Evolutionary conservation across 2,888 invertebrate genomes (phyloP).

Genomic region (Drosophila aldrichi): DNA sequence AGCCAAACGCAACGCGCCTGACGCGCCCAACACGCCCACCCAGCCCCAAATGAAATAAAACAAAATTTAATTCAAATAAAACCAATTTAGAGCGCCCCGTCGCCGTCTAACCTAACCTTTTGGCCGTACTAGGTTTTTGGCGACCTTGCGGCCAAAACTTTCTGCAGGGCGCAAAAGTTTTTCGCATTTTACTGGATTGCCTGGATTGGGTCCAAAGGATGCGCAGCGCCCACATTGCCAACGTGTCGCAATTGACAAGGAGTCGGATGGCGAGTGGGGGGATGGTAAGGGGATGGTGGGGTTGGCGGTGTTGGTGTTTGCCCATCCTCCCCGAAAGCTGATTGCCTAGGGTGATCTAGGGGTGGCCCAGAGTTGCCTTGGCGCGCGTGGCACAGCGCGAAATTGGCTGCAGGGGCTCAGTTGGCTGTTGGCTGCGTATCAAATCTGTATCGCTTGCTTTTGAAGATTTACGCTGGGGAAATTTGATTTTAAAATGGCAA

Average conservation of each 20-base stretch:
- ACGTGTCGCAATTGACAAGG: slow-evolving; percentile 56
- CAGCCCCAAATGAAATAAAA: slow-evolving; percentile 68
- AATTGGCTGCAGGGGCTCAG: slow-evolving; percentile 51
- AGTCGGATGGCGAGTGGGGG: too few relatives aligned
- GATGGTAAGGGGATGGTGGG: too few relatives aligned
- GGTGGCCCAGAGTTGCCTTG: slow-evolving; percentile 28
- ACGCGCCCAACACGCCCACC: not conserved
- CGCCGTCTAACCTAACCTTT: slow-evolving; percentile 58
- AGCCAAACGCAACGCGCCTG: slow-evolving; percentile 39
- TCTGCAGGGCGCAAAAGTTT: slow-evolving; percentile 58
- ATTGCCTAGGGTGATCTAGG: slow-evolving; percentile 26
- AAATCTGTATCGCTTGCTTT: slow-evolving; percentile 66
- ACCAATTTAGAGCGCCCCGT: slow-evolving; percentile 61
- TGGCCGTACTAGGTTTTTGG: slow-evolving; percentile 52
- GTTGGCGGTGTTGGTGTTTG: not conserved
- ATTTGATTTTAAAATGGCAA: slow-evolving; percentile 62
- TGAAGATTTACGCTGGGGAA: slow-evolving; percentile 64
- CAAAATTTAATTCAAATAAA: slow-evolving; percentile 80
- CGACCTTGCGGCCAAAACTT: slow-evolving; percentile 73
- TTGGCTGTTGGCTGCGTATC: slow-evolving; percentile 1
- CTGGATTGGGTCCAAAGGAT: slow-evolving; percentile 34
- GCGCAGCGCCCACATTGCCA: slow-evolving; percentile 25
- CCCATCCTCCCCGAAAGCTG: not conserved
- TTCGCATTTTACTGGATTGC: slow-evolving; percentile 26
- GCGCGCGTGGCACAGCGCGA: slow-evolving; percentile 54